Percentiles rank a stretch among this genome's conserved stretches.
These are phyloP conservation scores for Archilochus colubris DNA, from an alignment of 2,113 vertebrate genomes.

Conservation along the genomic window DNA sequence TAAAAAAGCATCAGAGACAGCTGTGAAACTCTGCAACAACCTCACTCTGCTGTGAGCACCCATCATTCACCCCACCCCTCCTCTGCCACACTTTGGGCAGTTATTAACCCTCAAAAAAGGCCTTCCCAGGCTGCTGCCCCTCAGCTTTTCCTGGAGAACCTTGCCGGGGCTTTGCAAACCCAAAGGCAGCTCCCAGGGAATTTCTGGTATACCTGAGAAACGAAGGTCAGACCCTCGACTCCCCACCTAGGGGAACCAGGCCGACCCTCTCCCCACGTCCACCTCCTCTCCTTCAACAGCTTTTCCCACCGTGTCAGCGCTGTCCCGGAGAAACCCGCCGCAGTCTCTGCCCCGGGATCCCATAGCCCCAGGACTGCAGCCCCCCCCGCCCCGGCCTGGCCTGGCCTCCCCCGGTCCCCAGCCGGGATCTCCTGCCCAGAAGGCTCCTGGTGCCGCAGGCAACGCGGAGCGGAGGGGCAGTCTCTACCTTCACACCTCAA, in stretches of 20 bases:
- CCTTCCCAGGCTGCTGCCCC: background rate
- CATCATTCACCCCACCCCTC: background rate
- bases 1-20: background rate
- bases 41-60: accelerated
- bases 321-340: background rate
- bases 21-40: background rate
- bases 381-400: no score
- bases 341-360: background rate
- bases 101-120: background rate
- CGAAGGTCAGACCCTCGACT: background rate
- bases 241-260: background rate
- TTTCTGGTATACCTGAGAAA: background rate
- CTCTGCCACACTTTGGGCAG: background rate
- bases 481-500: background rate
- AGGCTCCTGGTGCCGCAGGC: background rate
- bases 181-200: accelerated
- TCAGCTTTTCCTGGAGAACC: accelerated
- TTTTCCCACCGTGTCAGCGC: accelerated
- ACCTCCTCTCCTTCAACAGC: accelerated
- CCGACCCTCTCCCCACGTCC: accelerated
- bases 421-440: background rate
- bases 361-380: background rate
- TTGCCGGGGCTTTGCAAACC: background rate
- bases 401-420: background rate
- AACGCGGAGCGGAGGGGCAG: background rate